Evolutionary conservation across 2,113 vertebrate species (phyloP).

Genomic region (Seriola dumerili): DNA sequence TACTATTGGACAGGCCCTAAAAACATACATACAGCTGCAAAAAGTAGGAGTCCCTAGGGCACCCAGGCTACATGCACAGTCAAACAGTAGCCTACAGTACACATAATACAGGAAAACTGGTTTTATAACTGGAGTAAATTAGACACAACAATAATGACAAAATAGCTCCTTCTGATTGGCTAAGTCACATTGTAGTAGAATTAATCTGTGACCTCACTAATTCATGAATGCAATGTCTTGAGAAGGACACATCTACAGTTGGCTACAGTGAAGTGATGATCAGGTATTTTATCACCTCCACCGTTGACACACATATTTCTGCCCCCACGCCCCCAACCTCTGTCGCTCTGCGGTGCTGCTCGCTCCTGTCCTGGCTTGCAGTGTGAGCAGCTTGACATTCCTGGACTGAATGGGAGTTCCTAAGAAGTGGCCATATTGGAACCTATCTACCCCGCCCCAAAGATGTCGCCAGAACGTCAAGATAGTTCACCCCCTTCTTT

Average conservation of each 20-base stretch:
- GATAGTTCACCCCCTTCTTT: slow-evolving; percentile 23
- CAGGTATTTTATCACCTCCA: not conserved
- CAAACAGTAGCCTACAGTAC: not conserved
- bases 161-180: slow-evolving; percentile 11
- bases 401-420: slow-evolving; percentile 85
- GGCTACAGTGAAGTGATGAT: not conserved
- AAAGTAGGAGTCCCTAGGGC: not conserved
- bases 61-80: not conserved
- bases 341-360: not conserved
- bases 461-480: slow-evolving; percentile 38
- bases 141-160: not conserved
- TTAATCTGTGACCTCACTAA: slow-evolving; percentile 34
- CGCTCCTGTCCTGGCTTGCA: slow-evolving; percentile 66
- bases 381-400: slow-evolving; percentile 67
- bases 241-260: not conserved
- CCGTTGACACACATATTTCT: slow-evolving; percentile 27
- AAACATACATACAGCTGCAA: not conserved
- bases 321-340: not conserved
- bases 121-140: not conserved
- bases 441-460: slow-evolving; percentile 77
- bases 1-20: not conserved
- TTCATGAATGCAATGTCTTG: not conserved
- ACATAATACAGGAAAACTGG: not conserved
- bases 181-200: not conserved
- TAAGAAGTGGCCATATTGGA: slow-evolving; percentile 92